These are phyloP conservation scores for Pitta sordida DNA, from an alignment of 2,113 vertebrate genomes.

Conservation along the genomic window DNA sequence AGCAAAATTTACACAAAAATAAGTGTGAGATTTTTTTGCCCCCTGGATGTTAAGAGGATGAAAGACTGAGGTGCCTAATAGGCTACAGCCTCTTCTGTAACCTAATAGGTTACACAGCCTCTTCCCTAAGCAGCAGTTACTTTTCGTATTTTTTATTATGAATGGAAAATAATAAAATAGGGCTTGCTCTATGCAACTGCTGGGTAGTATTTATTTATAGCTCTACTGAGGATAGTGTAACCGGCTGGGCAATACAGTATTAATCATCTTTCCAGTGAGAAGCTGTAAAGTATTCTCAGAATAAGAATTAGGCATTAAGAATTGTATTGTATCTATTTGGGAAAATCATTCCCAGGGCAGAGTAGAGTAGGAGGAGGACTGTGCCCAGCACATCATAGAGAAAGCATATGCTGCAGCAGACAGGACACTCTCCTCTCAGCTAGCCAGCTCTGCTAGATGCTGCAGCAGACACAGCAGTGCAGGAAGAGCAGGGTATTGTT, in stretches of 20 bases:
- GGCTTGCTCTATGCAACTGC: constrained; percentile 15
- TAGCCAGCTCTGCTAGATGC: not conserved
- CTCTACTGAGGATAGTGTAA: constrained; percentile 21
- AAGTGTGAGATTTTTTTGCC: not conserved
- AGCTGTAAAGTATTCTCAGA: constrained; percentile 9
- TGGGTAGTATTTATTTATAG: constrained; percentile 61
- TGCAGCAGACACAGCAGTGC: rapidly evolving
- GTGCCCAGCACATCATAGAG: not conserved
- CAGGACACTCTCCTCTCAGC: not conserved
- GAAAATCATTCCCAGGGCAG: not conserved
- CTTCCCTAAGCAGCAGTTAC: not conserved
- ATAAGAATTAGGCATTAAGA: constrained; percentile 36
- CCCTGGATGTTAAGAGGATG: not conserved
- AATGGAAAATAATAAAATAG: constrained; percentile 58
- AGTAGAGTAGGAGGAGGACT: not conserved
- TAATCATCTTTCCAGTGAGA: constrained; percentile 22
- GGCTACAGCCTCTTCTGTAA: no score
- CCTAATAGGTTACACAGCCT: not conserved
- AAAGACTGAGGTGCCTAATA: not conserved
- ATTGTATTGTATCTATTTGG: not conserved
- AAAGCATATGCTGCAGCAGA: not conserved
- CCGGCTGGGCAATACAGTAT: constrained; percentile 35
- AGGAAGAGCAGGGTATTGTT: not conserved
- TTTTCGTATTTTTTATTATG: constrained; percentile 28
- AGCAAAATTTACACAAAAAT: not conserved